phyloP scores from a whole-genome alignment of 2,888 invertebrate species.

The Luperina testacea region DNA sequence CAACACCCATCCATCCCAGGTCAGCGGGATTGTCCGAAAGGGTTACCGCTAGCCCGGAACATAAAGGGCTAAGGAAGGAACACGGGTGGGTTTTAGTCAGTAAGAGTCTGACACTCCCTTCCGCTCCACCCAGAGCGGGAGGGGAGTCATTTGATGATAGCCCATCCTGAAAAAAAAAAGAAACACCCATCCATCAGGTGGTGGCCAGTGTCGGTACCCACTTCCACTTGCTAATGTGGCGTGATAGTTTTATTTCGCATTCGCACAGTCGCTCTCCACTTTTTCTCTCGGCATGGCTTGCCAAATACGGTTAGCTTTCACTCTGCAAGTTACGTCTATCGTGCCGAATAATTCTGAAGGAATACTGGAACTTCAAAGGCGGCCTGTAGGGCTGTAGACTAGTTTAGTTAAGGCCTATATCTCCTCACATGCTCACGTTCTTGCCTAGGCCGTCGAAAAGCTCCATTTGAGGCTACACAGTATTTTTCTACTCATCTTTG shows the following conservation, averaged over 20 bases:
- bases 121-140: too few relatives aligned
- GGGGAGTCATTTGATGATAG: too few relatives aligned
- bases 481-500: not conserved
- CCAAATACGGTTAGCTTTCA: not conserved
- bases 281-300: not conserved
- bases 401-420: not conserved
- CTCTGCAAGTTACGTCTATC: not conserved
- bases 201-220: too few relatives aligned
- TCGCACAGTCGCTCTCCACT: not conserved
- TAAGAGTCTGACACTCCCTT: too few relatives aligned
- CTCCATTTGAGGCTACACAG: not conserved
- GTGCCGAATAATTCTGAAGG: not conserved
- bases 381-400: not conserved
- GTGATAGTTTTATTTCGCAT: not conserved
- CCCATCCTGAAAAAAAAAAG: too few relatives aligned
- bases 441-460: not conserved
- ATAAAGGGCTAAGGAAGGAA: too few relatives aligned
- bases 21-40: too few relatives aligned
- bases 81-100: too few relatives aligned
- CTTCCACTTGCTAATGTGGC: conserved; percentile 1
- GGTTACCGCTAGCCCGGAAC: too few relatives aligned
- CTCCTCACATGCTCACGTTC: not conserved
- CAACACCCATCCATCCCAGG: not conserved
- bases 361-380: not conserved
- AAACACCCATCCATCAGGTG: not conserved